Evolutionary conservation across 1,140 invertebrate species (phyloP), one percentile per base, ranked within the genome.

Genomic region (Drosophila funebris): DNA sequence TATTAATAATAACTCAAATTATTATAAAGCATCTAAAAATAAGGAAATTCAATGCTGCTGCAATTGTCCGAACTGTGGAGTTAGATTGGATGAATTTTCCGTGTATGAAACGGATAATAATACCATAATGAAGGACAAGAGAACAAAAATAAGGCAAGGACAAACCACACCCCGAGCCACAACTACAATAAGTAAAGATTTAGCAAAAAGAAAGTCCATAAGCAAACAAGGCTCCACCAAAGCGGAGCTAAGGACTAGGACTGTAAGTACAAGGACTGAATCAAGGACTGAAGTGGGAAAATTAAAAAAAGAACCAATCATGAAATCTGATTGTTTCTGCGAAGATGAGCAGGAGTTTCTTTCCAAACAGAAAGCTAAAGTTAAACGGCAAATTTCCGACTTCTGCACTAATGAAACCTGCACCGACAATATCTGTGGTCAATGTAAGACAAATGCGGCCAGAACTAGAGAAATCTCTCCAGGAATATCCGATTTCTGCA

Each of bases 41-140:
- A 48, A 48, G 9, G 20, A 37, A 9, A 9, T 48, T 13, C 33
- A 50, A 31, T 14, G 43, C 43, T 4, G 5, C 8, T 50, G 36
- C 31, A 31, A 9, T 1, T 70, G 67, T n/a, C 58, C 39, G 0
- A 16, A 70, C 3, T 70, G 67, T 36, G 67, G 67, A 8, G n/a
- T 63, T 1, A 18, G 27, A 3, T 16, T 24, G 9, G 1, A 53
- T 24, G 7, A 31, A 4, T 14, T 24, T 1, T 5, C 27, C 18
- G 8, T 11, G 13, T 24, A 33, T 8, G 4, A 20, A 3, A 39
- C 16, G n/a, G 5, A 27, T 27, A 4, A 4, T 6, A 27, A 48
- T 11, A 36, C n/a, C n/a, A n/a, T n/a, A n/a, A n/a, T n/a, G n/a
- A n/a, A 29, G 13, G 2, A 4, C 13, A 43, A 43, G 0, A 31